Evolutionary conservation across 2,888 invertebrate species (phyloP).

Genomic region (Synanthedon vespiformis): DNA sequence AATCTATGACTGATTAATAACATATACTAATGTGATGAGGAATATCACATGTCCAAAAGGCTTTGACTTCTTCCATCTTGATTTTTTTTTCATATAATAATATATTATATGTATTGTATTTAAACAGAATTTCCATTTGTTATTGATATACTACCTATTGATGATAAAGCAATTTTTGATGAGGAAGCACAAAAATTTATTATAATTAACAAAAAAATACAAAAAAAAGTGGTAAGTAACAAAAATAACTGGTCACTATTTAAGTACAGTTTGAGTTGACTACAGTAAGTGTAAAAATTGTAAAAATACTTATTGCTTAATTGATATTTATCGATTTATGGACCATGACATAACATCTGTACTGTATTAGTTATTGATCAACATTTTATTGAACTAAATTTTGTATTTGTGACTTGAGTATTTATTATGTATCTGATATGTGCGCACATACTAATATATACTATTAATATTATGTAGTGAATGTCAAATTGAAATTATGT

Average conservation of each 20-base stretch:
- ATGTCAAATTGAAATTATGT: conserved; percentile 5
- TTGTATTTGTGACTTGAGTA: conserved; percentile 33
- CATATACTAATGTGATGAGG: conserved; percentile 10
- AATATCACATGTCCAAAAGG: conserved; percentile 4
- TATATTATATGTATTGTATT: background rate
- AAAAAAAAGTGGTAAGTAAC: conserved; percentile 3
- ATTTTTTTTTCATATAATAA: background rate
- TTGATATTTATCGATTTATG: conserved; percentile 13
- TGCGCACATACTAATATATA: conserved; percentile 28
- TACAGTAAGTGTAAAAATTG: conserved; percentile 17
- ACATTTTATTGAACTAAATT: conserved; percentile 55
- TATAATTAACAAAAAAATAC: background rate
- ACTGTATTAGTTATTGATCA: conserved; percentile 50
- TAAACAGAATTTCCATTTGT: background rate
- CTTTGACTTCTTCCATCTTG: conserved; percentile 9
- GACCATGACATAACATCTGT: conserved; percentile 48
- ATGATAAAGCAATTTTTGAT: background rate
- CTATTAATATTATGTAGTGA: conserved; percentile 10
- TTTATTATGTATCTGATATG: conserved; percentile 35
- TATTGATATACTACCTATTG: background rate
- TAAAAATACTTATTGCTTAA: conserved; percentile 19
- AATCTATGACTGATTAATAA: conserved; percentile 25
- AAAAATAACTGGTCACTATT: conserved; percentile 1
- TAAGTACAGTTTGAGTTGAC: background rate
- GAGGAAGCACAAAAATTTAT: background rate